Base-by-base conservation (phyloP, 2,113 vertebrate genomes). In the Acanthisitta chloris region DNA sequence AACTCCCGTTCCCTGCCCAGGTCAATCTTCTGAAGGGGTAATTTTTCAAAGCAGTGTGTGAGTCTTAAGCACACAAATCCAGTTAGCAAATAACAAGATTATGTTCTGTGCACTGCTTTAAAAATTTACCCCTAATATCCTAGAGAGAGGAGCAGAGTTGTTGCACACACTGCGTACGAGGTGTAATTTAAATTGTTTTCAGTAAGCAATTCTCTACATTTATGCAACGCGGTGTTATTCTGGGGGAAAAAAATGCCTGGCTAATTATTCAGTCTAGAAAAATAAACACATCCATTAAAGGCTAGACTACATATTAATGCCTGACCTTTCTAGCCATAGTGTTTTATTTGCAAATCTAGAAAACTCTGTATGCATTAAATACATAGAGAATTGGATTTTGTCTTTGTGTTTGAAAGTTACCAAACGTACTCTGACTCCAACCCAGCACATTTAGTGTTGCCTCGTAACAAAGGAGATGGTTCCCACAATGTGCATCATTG, bases 211-310 rank as follows among this genome's bases (percentile, higher is more conserved):
- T 90, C 88, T 67, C 64, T 94, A 61, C 90, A 54, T 51, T 83
- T 89, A 74, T 86, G 36, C 88, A 85, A 62, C 52, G 57, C 89
- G 73, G 9, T 91, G 81, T 78, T 92, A 49, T 67, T 40, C 67
- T 48, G 36, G 78, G 81, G 42, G 34, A 31, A 87, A 70, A 70
- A 88, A 94, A 85, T 8, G 34, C 78, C 91, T 12, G 0, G 16
- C 95, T 96, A 88, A 97, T 96, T 92, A 93, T 84, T 95, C 88
- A 58, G 79, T 46, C 76, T 24, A 86, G 94, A 94, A 96, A 97
- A 96, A 97, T 92, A 97, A 97, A 96, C 70, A 69, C 90, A 57
- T 86, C 84, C 86, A 58, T 96, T 92, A 90, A 93, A 93, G 88
- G 91, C 87, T 94, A 88, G 83, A 33, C 91, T 70, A 77, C 21